A percentile compares a stretch with the other conserved stretches of the same genome.
These are phyloP conservation scores for Notarius lentiginosus DNA, from an alignment of 2,113 vertebrate genomes.

Conservation along the genomic window DNA sequence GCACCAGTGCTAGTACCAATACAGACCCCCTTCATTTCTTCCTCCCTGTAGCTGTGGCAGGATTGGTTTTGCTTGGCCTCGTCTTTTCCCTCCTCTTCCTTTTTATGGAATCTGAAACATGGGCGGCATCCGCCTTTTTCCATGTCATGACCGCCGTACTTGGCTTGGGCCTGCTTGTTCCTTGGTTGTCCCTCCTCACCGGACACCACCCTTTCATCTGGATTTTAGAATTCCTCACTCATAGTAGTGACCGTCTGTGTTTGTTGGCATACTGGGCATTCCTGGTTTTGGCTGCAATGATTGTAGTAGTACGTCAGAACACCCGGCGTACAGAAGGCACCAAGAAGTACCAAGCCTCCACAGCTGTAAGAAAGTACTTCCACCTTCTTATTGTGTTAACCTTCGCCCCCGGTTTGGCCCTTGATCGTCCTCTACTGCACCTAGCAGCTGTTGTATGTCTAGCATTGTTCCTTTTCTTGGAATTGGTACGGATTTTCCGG, in stretches of 20 bases:
- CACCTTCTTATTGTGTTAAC: constrained; percentile 91
- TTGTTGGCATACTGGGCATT: constrained; percentile 86
- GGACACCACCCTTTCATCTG: constrained; percentile 88
- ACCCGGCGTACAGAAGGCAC: constrained; percentile 77
- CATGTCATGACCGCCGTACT: constrained; percentile 91
- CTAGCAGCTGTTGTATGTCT: constrained; percentile 85
- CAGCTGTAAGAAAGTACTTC: constrained; percentile 89
- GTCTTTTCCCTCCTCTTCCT: constrained; percentile 88
- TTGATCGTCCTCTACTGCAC: constrained; percentile 85
- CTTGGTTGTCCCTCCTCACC: constrained; percentile 92
- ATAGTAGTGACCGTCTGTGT: constrained; percentile 78
- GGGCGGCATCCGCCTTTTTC: constrained; percentile 95
- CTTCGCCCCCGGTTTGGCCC: constrained; percentile 87
- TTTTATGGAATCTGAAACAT: constrained; percentile 94
- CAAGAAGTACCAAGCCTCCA: constrained; percentile 91
- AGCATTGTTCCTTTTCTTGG: constrained; percentile 84
- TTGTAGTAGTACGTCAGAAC: constrained; percentile 91
- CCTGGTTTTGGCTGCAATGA: constrained; percentile 77
- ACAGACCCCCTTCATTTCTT: constrained; percentile 88
- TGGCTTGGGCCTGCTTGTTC: constrained; percentile 86
- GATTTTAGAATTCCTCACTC: constrained; percentile 85
- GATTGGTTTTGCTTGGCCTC: constrained; percentile 84
- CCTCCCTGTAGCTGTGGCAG: constrained; percentile 84
- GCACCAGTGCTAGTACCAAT: constrained; percentile 71
- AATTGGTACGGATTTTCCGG: constrained; percentile 89